Evolutionary conservation across 2,888 invertebrate genomes (phyloP), one percentile per base, ranked within the genome.

Genomic region (Rhopalosiphum nymphaeae): DNA sequence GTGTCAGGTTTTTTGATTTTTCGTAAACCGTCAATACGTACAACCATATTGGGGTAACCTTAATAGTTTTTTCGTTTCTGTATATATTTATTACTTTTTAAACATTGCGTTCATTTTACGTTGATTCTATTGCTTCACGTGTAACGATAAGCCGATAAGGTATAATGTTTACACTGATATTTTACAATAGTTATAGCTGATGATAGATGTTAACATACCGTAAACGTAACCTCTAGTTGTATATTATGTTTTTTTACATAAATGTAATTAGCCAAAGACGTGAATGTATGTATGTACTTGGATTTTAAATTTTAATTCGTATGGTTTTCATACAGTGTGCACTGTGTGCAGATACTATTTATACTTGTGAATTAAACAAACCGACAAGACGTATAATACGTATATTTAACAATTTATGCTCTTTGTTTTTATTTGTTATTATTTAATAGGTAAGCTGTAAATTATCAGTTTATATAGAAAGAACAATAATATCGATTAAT

Each of bases 191-290:
- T 21, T 78, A 36, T 3, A 36, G 36, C 21, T 21, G 26, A 56
- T 44, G 89, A 44, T 49, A 36, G 46, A 84, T 53, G 91, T 91
- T 91, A 16, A 84, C 42, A 56, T 42, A 84, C 84, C 84, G 84
- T 91, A 56, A 91, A 91, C 84, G 84, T 84, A 56, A 91, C 53
- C 91, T 91, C 91, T 84, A 42, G 53, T 42, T 25, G 78, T 78
- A 36, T 21, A 26, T 36, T 21, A 26, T 36, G 85, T 46, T 7
- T 87, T 87, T 87, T 92, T 87, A 87, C 42, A 87, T 36, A 49
- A 87, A 61, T 46, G 61, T 26, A 87, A 92, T 87, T 92, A 87
- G 87, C 87, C 29, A 42, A 36, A 87, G 49, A 61, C 61, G 85
- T 42, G 9, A 42, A 44, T n/a, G 42, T 16, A 44, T n/a, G 42